Percentiles rank a stretch among this genome's conserved stretches.
phyloP scores from a whole-genome alignment of 2,113 vertebrate species.

The Tichodroma muraria region DNA sequence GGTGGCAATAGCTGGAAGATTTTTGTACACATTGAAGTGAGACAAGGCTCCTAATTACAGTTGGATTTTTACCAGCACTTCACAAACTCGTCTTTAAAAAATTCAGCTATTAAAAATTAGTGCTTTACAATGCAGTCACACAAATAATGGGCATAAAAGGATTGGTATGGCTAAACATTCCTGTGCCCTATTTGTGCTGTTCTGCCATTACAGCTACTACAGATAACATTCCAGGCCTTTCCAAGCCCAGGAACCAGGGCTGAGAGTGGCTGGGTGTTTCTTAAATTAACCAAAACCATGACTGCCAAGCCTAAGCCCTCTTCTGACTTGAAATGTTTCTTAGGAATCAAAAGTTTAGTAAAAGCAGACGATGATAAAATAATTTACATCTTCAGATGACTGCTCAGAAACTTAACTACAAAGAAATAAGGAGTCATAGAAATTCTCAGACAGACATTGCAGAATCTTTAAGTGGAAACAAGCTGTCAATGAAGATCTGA shows the following conservation, averaged over 20 bases:
- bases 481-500: background rate
- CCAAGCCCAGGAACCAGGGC: background rate
- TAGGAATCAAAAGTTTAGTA: background rate
- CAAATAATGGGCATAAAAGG: background rate
- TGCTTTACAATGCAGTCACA: background rate
- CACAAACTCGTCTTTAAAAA: background rate
- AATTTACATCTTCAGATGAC: background rate
- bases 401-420: background rate
- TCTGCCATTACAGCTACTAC: background rate
- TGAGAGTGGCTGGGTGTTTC: background rate
- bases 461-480: background rate
- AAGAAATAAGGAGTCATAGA: background rate
- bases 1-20: background rate
- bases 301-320: background rate
- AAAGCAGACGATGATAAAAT: background rate
- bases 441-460: background rate
- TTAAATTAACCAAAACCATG: background rate
- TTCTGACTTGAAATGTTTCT: background rate
- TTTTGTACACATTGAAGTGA: background rate
- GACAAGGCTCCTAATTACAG: background rate
- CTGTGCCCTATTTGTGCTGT: background rate
- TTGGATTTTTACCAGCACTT: background rate
- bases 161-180: background rate
- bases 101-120: background rate
- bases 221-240: background rate